Evolutionary conservation across 2,888 invertebrate species (phyloP).

Genomic region (Tetragnatha montana): DNA sequence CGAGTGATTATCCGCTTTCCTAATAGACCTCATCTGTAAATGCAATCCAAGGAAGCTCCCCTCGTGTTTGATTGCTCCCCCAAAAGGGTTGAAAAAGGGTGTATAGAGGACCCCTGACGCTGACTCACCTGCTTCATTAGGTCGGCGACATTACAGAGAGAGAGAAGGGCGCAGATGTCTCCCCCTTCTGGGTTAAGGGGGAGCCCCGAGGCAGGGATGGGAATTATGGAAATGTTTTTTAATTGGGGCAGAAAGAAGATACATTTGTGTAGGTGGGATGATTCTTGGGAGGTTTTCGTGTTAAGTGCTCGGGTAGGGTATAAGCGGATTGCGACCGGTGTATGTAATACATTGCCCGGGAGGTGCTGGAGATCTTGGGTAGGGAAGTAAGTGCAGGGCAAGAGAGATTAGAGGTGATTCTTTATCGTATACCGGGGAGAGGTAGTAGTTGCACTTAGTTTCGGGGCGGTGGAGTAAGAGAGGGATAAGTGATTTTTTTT

Average conservation of each 20-base stretch:
- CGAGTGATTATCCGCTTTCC: slow-evolving; percentile 14
- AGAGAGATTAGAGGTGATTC: too few species aligned
- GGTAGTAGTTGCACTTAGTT: too few species aligned
- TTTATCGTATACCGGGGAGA: too few species aligned
- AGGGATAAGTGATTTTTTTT: too few species aligned
- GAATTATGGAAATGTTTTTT: background rate
- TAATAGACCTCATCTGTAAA: slow-evolving; percentile 47
- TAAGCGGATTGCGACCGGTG: too few species aligned
- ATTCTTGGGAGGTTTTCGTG: background rate
- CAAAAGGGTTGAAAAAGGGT: background rate
- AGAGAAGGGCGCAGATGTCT: slow-evolving; percentile 46
- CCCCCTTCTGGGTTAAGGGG: background rate
- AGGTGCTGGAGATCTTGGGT: too few species aligned
- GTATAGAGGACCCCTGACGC: background rate
- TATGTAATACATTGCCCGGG: too few species aligned
- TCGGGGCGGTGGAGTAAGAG: too few species aligned
- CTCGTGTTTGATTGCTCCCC: background rate
- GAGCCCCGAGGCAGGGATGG: background rate
- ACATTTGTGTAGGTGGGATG: background rate
- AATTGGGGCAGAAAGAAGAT: background rate
- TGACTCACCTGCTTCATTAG: slow-evolving; percentile 68
- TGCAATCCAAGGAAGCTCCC: slow-evolving; percentile 38
- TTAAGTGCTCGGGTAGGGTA: too few species aligned
- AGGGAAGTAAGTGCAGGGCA: too few species aligned
- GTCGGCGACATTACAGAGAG: slow-evolving; percentile 39